phyloP scores from a whole-genome alignment of 1,140 invertebrate genomes.

The Philopotamus ludificatus region DNA sequence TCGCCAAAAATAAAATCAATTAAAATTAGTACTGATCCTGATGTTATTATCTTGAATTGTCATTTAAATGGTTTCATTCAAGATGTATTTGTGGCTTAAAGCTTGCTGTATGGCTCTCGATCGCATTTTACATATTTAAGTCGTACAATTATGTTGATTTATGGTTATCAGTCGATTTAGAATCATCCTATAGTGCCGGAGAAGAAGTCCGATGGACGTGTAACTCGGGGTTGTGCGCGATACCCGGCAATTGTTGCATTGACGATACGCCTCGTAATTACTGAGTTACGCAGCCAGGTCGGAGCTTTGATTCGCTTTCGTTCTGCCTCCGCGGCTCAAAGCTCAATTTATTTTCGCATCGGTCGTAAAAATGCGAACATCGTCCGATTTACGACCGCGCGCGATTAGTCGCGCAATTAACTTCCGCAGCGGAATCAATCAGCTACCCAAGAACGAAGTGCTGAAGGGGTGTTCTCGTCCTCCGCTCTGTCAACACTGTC shows the following conservation, averaged over 20 bases:
- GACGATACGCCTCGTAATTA: constrained; percentile 39
- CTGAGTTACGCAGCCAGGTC: constrained; percentile 35
- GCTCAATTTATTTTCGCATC: background rate
- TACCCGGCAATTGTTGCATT: constrained; percentile 35
- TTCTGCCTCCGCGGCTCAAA: background rate
- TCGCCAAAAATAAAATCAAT: too few relatives aligned
- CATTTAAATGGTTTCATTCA: too few relatives aligned
- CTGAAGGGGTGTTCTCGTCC: background rate
- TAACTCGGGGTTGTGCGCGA: constrained; percentile 25
- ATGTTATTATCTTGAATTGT: too few relatives aligned
- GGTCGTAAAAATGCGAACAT: background rate
- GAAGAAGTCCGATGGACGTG: constrained; percentile 10
- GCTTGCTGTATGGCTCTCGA: too few relatives aligned
- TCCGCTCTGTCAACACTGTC: background rate
- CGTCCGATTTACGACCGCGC: background rate
- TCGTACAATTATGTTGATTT: background rate
- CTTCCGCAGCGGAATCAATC: background rate
- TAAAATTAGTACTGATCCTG: too few relatives aligned
- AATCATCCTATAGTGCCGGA: background rate
- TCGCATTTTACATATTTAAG: too few relatives aligned
- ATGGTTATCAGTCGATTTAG: background rate
- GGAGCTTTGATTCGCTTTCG: background rate
- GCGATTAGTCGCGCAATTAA: background rate
- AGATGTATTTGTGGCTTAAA: too few relatives aligned
- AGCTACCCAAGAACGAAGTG: too few relatives aligned